phyloP scores from a whole-genome alignment of 2,888 invertebrate genomes.

The Acrocyrtus sp. region DNA sequence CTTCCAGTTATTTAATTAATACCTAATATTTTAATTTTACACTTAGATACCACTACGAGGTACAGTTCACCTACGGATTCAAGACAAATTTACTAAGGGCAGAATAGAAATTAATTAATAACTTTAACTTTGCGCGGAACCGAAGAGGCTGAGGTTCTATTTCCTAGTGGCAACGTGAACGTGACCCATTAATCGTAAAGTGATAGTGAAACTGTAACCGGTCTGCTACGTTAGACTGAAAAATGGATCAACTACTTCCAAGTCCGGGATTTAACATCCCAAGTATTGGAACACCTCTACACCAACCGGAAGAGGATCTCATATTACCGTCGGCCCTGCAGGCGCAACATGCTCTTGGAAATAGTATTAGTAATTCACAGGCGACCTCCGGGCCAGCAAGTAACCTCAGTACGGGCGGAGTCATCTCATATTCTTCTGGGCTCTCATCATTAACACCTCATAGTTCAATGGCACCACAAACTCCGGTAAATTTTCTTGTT shows the following conservation, averaged over 20 bases:
- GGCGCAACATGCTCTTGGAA: slow-evolving; percentile 75
- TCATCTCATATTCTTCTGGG: slow-evolving; percentile 32
- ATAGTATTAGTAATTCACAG: slow-evolving; percentile 63
- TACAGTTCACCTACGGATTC: too few relatives aligned
- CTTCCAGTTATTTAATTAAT: too few relatives aligned
- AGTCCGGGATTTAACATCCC: slow-evolving; percentile 91
- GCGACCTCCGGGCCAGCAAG: slow-evolving; percentile 26
- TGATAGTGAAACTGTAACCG: too few relatives aligned
- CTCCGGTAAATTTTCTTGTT: slow-evolving; percentile 79
- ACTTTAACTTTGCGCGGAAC: not conserved
- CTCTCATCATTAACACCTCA: slow-evolving; percentile 75
- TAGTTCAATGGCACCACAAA: slow-evolving; percentile 89
- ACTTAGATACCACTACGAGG: too few relatives aligned
- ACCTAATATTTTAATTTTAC: too few relatives aligned
- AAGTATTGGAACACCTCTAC: slow-evolving; percentile 88
- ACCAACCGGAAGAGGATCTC: slow-evolving; percentile 91
- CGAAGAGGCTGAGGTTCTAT: too few relatives aligned
- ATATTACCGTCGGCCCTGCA: slow-evolving; percentile 86
- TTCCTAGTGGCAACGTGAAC: too few relatives aligned
- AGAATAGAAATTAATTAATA: too few relatives aligned
- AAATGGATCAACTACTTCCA: slow-evolving; percentile 71
- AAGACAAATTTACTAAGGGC: too few relatives aligned
- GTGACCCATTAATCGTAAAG: too few relatives aligned
- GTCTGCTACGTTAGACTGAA: too few relatives aligned
- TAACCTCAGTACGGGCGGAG: slow-evolving; percentile 21